phyloP scores from a whole-genome alignment of 2,888 invertebrate genomes.

The Peribatodes rhomboidaria region DNA sequence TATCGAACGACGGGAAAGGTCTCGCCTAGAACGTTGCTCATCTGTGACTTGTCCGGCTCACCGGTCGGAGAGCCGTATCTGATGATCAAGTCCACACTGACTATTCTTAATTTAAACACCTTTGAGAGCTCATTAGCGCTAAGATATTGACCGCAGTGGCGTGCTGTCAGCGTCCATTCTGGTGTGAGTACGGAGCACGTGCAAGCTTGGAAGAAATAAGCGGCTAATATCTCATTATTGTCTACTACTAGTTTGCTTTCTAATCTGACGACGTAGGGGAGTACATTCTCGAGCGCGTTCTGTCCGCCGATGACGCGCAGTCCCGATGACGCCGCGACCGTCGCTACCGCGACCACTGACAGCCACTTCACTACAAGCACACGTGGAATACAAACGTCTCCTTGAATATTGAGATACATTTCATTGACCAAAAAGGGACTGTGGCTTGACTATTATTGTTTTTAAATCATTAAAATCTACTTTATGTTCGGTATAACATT shows the following conservation, averaged over 20 bases:
- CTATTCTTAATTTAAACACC: neutral
- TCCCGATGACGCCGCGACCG: neutral
- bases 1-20: neutral
- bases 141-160: neutral
- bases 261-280: constrained; percentile 7
- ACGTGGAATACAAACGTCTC: neutral
- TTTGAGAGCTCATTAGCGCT: neutral
- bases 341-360: neutral
- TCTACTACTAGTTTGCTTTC: neutral
- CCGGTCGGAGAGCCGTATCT: neutral
- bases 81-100: neutral
- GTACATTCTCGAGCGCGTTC: neutral
- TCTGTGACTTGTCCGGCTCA: neutral
- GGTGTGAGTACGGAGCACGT: neutral
- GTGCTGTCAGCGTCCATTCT: constrained; percentile 5
- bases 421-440: neutral
- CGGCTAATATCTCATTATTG: neutral
- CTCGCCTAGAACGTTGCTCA: neutral
- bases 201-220: neutral
- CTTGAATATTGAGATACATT: neutral
- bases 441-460: no score
- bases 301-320: constrained; percentile 5
- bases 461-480: no score
- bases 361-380: neutral
- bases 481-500: no score